Conservation (phyloP, 2,888 invertebrate species). For the Drosophila macrospina region DNA sequence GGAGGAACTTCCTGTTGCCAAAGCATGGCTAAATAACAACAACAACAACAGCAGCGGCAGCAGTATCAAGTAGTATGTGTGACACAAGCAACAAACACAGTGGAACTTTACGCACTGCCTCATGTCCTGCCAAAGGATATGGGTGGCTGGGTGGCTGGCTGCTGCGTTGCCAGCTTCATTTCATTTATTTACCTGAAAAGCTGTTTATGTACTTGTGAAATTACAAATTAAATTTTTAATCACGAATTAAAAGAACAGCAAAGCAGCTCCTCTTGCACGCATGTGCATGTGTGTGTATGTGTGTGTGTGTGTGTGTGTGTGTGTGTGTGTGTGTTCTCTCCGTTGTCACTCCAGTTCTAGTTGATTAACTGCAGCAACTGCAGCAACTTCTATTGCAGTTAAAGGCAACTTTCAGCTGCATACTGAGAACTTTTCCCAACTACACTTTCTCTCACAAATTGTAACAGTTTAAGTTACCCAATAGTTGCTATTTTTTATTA, state of each 20-base stretch:
- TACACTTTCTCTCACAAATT: neutral
- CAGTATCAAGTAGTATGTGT: too few species aligned
- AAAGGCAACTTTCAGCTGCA: slow-evolving; percentile 14
- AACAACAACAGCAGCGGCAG: slow-evolving; percentile 16
- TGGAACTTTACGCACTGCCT: neutral
- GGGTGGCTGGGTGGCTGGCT: neutral
- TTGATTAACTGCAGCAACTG: slow-evolving; percentile 68
- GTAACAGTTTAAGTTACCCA: too few species aligned
- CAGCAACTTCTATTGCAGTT: slow-evolving; percentile 17
- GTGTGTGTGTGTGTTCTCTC: slow-evolving; percentile 16
- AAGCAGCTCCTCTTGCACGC: slow-evolving; percentile 27
- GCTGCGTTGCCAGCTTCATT: slow-evolving; percentile 66
- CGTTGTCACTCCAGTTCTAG: slow-evolving; percentile 65
- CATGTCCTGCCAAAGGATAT: slow-evolving; percentile 46
- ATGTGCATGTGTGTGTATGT: neutral
- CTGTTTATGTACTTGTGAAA: slow-evolving; percentile 78
- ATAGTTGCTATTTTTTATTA: too few species aligned
- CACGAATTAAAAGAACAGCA: slow-evolving; percentile 55
- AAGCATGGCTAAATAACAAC: slow-evolving; percentile 60
- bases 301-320: neutral
- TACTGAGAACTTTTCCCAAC: neutral
- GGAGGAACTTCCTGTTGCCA: slow-evolving; percentile 74
- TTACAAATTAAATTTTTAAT: slow-evolving; percentile 82
- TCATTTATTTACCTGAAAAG: slow-evolving; percentile 78
- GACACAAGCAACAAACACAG: too few species aligned